Percentiles rank a stretch among this genome's conserved stretches.
phyloP scores from a whole-genome alignment of 2,888 invertebrate genomes.

The Hedychridium roseum region DNA sequence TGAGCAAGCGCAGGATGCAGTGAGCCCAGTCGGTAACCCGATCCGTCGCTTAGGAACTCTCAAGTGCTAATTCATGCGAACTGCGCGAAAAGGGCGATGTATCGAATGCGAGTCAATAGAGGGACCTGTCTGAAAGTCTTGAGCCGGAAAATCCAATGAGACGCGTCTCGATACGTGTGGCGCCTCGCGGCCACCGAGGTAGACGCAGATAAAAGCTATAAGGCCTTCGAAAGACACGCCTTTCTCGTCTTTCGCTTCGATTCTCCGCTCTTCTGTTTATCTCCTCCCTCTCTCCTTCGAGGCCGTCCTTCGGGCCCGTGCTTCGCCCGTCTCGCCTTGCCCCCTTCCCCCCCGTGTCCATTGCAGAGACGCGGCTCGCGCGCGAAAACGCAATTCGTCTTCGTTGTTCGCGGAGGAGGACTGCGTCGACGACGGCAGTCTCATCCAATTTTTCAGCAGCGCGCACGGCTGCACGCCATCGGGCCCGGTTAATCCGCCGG shows the following conservation, averaged over 20 bases:
- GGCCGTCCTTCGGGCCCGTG: too few species aligned
- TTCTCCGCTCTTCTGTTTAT: conserved; percentile 10
- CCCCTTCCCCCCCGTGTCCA: conserved; percentile 2
- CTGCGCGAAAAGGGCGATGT: conserved; percentile 45
- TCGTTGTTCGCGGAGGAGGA: conserved; percentile 18
- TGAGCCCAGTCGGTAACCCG: too few species aligned
- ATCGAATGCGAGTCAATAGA: conserved; percentile 53
- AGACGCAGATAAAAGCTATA: conserved; percentile 26
- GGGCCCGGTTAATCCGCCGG: conserved; percentile 38
- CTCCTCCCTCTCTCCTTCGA: conserved; percentile 8
- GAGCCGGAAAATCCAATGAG: conserved; percentile 57
- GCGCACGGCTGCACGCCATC: conserved; percentile 21
- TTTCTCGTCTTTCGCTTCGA: background rate
- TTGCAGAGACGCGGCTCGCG: background rate
- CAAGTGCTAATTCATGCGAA: conserved; percentile 50
- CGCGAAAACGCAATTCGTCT: conserved; percentile 32
- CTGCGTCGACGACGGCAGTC: conserved; percentile 21
- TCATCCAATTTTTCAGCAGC: conserved; percentile 48
- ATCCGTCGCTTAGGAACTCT: conserved; percentile 32
- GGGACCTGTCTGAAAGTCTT: conserved; percentile 53
- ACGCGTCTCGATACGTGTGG: conserved; percentile 52
- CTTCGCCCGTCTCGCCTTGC: conserved; percentile 4
- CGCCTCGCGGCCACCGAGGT: conserved; percentile 40
- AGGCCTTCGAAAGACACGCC: conserved; percentile 19
- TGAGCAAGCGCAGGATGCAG: too few species aligned